Evolutionary conservation across 2,888 invertebrate species (phyloP).

Genomic region (Minunthozetes semirufus): DNA sequence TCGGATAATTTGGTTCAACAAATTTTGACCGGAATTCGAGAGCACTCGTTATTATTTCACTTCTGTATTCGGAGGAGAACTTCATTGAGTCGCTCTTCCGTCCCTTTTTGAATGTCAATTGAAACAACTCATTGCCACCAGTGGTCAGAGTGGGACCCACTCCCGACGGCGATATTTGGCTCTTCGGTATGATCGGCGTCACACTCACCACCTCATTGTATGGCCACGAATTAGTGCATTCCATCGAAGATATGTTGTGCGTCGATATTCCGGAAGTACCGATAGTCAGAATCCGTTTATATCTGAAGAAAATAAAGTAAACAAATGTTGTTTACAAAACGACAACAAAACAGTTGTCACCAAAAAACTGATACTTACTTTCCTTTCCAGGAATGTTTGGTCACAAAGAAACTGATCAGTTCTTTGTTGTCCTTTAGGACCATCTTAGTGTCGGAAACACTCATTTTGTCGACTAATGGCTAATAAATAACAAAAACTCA

Average conservation of each 20-base stretch:
- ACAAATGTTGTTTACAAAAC: constrained; percentile 11
- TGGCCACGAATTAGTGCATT: constrained; percentile 75
- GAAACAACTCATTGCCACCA: constrained; percentile 53
- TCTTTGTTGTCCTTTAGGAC: constrained; percentile 27
- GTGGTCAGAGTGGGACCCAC: constrained; percentile 39
- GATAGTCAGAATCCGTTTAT: constrained; percentile 93
- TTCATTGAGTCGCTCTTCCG: constrained; percentile 88
- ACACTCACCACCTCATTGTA: constrained; percentile 53
- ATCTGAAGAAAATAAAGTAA: constrained; percentile 54
- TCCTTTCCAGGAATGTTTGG: constrained; percentile 97
- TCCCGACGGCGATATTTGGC: constrained; percentile 42
- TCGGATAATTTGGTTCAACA: constrained; percentile 30
- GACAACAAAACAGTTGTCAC: background rate
- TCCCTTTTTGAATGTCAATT: constrained; percentile 60
- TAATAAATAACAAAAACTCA: background rate
- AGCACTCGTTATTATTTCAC: constrained; percentile 61
- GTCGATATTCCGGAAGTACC: constrained; percentile 93
- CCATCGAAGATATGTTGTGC: constrained; percentile 82
- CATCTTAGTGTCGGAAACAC: constrained; percentile 2
- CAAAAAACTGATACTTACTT: constrained; percentile 56
- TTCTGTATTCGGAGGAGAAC: constrained; percentile 90
- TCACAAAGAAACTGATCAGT: constrained; percentile 89
- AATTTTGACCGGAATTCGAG: constrained; percentile 25
- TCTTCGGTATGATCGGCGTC: constrained; percentile 48
- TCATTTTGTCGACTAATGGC: background rate